Conservation (phyloP, 1,140 invertebrate species). For the Caenorhabditis brenneri region DNA sequence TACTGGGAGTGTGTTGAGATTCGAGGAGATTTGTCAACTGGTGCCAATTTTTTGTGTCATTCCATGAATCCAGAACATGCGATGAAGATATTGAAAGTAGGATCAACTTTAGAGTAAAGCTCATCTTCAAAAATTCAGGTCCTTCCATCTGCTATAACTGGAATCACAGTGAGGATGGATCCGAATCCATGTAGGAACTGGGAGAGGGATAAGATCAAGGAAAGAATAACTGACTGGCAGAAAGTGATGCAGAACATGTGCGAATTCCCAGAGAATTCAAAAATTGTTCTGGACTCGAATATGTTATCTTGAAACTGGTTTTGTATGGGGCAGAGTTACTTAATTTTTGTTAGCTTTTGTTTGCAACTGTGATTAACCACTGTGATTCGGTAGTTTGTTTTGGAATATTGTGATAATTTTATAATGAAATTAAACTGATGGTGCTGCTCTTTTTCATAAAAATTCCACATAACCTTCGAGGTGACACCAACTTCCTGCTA, state of each 20-base stretch:
- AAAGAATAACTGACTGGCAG: not conserved
- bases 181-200: constrained; percentile 9
- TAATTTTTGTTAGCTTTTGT: too few species aligned
- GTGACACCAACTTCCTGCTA: too few species aligned
- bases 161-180: not conserved
- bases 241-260: not conserved
- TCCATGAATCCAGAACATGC: not conserved
- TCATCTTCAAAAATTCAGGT: not conserved
- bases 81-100: not conserved
- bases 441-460: too few species aligned
- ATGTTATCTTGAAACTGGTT: not conserved
- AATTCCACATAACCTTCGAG: too few species aligned
- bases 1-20: constrained; percentile 34
- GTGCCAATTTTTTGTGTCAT: not conserved
- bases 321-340: too few species aligned
- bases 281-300: constrained; percentile 17
- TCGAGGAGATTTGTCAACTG: not conserved
- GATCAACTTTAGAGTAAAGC: not conserved
- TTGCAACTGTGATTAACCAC: too few species aligned
- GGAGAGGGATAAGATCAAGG: not conserved
- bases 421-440: too few species aligned
- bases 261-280: constrained; percentile 24
- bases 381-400: too few species aligned
- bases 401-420: too few species aligned
- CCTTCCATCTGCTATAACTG: not conserved